These are phyloP conservation scores for Platyrinchus mystaceus DNA, from an alignment of 2,797 vertebrate genomes.

Conservation along the genomic window DNA sequence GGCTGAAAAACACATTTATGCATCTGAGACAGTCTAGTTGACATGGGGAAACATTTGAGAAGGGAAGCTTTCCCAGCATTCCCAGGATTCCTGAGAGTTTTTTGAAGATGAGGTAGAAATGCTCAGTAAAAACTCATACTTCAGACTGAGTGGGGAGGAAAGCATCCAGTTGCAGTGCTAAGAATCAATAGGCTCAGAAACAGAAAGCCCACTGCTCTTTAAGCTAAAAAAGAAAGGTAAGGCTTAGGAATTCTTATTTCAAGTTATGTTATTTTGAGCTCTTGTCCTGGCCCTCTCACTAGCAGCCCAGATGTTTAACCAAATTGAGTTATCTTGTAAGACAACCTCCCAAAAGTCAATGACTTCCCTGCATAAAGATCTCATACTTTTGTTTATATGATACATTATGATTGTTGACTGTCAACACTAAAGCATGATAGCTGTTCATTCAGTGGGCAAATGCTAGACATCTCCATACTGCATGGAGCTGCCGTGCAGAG, in stretches of 20 bases:
- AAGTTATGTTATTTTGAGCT: neutral
- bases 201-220: neutral
- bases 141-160: neutral
- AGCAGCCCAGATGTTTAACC: neutral
- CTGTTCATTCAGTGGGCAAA: neutral
- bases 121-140: accelerated
- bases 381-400: neutral
- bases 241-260: neutral
- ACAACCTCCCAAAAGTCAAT: neutral
- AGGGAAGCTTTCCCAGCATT: neutral
- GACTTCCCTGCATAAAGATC: neutral
- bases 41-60: neutral
- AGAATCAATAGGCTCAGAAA: neutral
- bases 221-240: neutral
- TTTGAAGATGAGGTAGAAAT: neutral
- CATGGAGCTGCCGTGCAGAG: neutral
- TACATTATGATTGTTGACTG: neutral
- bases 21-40: neutral
- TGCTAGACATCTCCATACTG: neutral
- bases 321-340: neutral
- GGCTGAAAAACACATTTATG: neutral
- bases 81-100: neutral
- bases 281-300: neutral
- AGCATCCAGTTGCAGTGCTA: accelerated
- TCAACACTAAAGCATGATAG: neutral